Evolutionary conservation across 2,888 invertebrate species (phyloP), one percentile per base, ranked within the genome.

Genomic region (Leptopterna dolabrata): DNA sequence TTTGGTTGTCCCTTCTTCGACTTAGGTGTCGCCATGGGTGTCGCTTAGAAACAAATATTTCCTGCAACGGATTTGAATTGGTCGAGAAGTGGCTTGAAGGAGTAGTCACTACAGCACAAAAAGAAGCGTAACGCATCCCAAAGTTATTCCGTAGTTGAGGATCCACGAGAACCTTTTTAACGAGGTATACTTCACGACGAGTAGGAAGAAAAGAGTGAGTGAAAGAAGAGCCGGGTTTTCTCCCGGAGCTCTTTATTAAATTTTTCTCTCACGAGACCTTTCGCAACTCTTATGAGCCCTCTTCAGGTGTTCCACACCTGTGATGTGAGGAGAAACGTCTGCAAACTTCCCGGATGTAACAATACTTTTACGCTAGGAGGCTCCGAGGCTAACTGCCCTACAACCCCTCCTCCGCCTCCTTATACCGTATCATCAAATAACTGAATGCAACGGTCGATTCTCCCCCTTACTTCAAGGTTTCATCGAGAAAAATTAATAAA

Each of bases 221-320:
- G 24, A 13, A 63, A 63, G 63, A 63, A 63, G 63, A 63, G 63
- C 51, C n/a, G 4, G 63, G 19, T 63, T 63, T 63, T 63, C 63
- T 63, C n/a, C n/a, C 63, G 63, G 63, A 63, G 63, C 63, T 63
- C 63, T 63, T 63, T 63, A 63, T 63, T 63, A 63, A 63, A 63
- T 63, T 63, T 63, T 63, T 63, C 24, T 24, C 63, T 63, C 24
- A 6, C 24, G 24, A 63, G 63, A 19, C 73, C 73, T 41, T 73
- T 41, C 73, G 73, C 73, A 41, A 73, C 73, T 73, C 73, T 73
- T 73, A 73, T 73, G 30, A 73, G 73, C 6, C 73, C 73, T 73
- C 73, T 73, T 73, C 73, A 73, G 73, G 73, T 73, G 73, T 41
- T n/a, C 36, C 41, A 19, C 73, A 73, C 73, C 73, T 73, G 73